Evolutionary conservation across 2,888 invertebrate genomes (phyloP).

Genomic region (Achlya flavicornis): DNA sequence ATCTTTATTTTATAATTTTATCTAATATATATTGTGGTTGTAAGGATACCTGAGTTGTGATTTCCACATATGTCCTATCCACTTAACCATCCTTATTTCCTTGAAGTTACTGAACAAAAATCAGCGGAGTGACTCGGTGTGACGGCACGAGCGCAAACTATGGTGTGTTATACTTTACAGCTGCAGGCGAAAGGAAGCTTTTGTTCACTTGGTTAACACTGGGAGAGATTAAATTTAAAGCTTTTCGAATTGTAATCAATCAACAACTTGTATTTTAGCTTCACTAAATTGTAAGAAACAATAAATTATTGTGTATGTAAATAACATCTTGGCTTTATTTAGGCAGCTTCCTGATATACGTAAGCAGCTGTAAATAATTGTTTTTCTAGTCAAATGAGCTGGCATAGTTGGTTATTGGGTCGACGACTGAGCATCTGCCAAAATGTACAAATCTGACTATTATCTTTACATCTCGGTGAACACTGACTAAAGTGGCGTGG

Average conservation of each 20-base stretch:
- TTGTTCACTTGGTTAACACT: constrained; percentile 73
- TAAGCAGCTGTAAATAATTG: constrained; percentile 49
- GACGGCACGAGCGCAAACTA: constrained; percentile 65
- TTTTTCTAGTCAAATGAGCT: constrained; percentile 21
- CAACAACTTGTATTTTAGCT: constrained; percentile 82
- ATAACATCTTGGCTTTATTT: constrained; percentile 80
- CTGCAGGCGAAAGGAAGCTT: constrained; percentile 70
- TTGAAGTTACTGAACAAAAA: constrained; percentile 47
- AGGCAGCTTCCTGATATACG: constrained; percentile 62
- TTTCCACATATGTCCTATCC: constrained; percentile 76
- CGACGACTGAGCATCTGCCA: constrained; percentile 42
- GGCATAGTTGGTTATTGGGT: constrained; percentile 41
- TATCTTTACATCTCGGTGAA: constrained; percentile 9
- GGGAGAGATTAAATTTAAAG: constrained; percentile 76
- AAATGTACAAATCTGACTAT: constrained; percentile 22
- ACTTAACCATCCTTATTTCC: constrained; percentile 65
- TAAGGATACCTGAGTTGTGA: constrained; percentile 85
- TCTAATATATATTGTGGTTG: constrained; percentile 89
- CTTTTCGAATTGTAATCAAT: constrained; percentile 81
- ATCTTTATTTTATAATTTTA: constrained; percentile 85
- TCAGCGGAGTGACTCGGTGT: constrained; percentile 43
- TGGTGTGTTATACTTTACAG: constrained; percentile 69
- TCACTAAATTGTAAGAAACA: constrained; percentile 84
- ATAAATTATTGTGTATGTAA: constrained; percentile 85
- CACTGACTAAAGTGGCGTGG: background rate